These are phyloP conservation scores for Trididemnum clinides DNA, from an alignment of 23 tunicate genomes.

Conservation along the genomic window DNA sequence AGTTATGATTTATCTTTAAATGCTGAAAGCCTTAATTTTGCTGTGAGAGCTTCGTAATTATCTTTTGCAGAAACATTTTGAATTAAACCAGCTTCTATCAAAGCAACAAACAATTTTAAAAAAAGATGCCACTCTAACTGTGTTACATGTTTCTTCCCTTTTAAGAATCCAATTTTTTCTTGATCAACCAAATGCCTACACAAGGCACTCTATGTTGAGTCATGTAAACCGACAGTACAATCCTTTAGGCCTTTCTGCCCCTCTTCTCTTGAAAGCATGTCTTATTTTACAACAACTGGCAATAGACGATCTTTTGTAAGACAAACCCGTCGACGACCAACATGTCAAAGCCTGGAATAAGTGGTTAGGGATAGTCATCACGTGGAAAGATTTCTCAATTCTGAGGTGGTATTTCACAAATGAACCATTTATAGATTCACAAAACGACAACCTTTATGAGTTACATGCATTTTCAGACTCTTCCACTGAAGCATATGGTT, in stretches of 20 bases:
- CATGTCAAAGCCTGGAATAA: background rate
- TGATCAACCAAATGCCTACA: background rate
- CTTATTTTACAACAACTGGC: slow-evolving; percentile 2
- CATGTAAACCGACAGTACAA: background rate
- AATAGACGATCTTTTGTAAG: background rate
- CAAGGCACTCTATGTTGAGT: background rate
- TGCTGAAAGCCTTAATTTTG: too few relatives aligned
- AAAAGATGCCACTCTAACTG: too few relatives aligned
- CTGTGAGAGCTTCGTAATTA: too few relatives aligned
- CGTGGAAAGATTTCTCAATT: background rate
- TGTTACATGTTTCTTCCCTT: too few relatives aligned
- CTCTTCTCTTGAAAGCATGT: background rate
- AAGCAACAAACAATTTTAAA: too few relatives aligned
- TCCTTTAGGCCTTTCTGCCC: background rate
- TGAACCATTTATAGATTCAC: background rate
- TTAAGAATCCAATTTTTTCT: background rate
- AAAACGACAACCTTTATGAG: background rate
- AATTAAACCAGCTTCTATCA: too few relatives aligned
- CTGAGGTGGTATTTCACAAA: background rate
- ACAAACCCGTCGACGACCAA: background rate
- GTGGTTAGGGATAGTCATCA: background rate
- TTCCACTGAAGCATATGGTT: slow-evolving; percentile 1
- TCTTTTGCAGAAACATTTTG: too few relatives aligned
- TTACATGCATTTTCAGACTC: slow-evolving; percentile 5
- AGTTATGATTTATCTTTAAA: too few relatives aligned